Conservation (phyloP, 2,113 vertebrate species). For the Rousettus leschenaultii region DNA sequence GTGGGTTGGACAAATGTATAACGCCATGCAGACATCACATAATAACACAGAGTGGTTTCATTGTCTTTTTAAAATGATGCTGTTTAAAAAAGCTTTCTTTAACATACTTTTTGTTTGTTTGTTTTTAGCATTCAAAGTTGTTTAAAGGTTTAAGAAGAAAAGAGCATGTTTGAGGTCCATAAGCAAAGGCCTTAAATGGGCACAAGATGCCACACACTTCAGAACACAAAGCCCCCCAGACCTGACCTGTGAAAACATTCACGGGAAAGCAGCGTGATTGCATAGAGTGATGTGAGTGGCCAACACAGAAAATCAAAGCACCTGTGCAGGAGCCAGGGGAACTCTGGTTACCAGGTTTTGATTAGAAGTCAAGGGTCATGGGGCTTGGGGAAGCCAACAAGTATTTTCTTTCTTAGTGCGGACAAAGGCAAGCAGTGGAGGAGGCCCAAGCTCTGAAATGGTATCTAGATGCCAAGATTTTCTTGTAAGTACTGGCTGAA, state of each 20-base stretch:
- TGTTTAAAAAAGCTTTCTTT: neutral
- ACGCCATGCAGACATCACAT: neutral
- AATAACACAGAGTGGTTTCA: neutral
- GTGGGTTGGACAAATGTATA: neutral
- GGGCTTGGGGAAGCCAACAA: neutral
- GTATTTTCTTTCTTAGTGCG: neutral
- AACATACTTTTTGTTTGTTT: neutral
- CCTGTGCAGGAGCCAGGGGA: neutral
- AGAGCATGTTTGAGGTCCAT: neutral
- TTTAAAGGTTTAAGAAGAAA: neutral
- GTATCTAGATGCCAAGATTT: neutral
- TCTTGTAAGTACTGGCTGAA: neutral
- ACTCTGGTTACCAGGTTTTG: neutral
- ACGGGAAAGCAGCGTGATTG: neutral
- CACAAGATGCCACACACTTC: neutral
- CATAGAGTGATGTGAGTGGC: rapidly evolving
- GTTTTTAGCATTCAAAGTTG: neutral
- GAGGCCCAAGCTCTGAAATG: neutral
- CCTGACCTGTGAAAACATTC: neutral
- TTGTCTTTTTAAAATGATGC: neutral
- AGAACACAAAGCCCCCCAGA: too few species aligned
- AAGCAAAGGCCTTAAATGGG: neutral
- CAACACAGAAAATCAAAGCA: neutral
- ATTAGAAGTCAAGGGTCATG: neutral
- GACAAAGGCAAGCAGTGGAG: neutral